phyloP scores from a whole-genome alignment of 2,113 vertebrate species.

The Chamaea fasciata region DNA sequence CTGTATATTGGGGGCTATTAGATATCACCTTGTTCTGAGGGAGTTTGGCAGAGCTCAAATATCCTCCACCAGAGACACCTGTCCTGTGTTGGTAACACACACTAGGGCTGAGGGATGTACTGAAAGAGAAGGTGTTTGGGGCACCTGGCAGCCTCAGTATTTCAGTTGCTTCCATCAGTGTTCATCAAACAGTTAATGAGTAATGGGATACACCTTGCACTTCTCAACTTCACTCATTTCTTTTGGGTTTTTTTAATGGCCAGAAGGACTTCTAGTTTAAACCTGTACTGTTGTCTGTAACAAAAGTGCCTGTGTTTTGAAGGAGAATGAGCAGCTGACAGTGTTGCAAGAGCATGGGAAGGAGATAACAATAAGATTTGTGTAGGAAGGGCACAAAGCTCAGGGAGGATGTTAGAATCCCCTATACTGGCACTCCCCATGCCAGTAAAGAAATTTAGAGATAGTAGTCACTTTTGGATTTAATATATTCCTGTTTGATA shows the following conservation, averaged over 20 bases:
- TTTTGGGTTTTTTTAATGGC: neutral
- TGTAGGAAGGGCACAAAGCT: neutral
- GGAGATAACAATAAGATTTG: neutral
- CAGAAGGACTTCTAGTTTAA: neutral
- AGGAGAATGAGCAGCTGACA: neutral
- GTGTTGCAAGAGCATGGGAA: neutral
- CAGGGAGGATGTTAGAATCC: neutral
- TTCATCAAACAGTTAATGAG: neutral
- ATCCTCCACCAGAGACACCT: neutral
- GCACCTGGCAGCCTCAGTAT: neutral
- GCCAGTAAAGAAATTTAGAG: neutral
- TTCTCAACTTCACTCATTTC: neutral
- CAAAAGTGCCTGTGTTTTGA: neutral
- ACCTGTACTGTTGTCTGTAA: neutral
- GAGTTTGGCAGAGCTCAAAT: neutral
- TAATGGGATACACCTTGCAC: neutral
- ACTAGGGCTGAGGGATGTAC: neutral
- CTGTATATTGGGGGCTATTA: neutral
- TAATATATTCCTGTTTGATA: neutral
- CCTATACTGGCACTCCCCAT: fast-evolving
- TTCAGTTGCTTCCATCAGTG: neutral
- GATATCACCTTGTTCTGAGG: neutral
- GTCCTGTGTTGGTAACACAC: neutral
- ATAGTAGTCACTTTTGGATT: neutral
- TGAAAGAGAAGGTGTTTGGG: neutral